A percentile compares a stretch with the other conserved stretches of the same genome.
Conservation (phyloP, 2,888 invertebrate genomes). For the Watsonalla binaria region DNA sequence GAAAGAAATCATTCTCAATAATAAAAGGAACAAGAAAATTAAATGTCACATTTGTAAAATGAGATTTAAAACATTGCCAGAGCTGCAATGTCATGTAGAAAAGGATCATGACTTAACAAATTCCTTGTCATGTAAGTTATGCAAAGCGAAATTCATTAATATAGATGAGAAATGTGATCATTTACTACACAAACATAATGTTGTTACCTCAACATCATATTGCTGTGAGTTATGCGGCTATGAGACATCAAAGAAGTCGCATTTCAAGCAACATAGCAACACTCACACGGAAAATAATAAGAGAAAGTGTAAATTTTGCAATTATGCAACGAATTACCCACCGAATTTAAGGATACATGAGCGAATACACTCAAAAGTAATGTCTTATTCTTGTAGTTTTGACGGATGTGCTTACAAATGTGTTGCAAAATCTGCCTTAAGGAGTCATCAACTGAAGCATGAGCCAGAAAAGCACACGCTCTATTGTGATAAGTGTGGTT, state of each 20-base stretch:
- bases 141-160: conserved; percentile 24
- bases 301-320: conserved; percentile 27
- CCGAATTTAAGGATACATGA: conserved; percentile 41
- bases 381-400: conserved; percentile 25
- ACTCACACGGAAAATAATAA: conserved; percentile 21
- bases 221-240: conserved; percentile 33
- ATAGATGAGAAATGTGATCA: conserved; percentile 19
- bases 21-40: conserved; percentile 21
- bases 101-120: conserved; percentile 14
- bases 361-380: conserved; percentile 28
- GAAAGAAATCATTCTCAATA: conserved; percentile 15
- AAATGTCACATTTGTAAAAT: conserved; percentile 33
- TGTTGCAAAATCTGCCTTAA: conserved; percentile 30
- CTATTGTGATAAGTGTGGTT: conserved; percentile 47
- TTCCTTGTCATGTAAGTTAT: conserved; percentile 22
- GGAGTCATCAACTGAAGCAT: conserved; percentile 41
- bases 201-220: conserved; percentile 11
- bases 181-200: conserved; percentile 18
- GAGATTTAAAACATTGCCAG: conserved; percentile 14
- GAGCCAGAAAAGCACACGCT: conserved; percentile 29
- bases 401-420: conserved; percentile 22
- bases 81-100: conserved; percentile 24
- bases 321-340: conserved; percentile 30
- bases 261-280: conserved; percentile 30
- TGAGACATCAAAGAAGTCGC: conserved; percentile 28